Evolutionary conservation across 1,140 invertebrate genomes (phyloP).

Genomic region (Heliconius eleuchia): DNA sequence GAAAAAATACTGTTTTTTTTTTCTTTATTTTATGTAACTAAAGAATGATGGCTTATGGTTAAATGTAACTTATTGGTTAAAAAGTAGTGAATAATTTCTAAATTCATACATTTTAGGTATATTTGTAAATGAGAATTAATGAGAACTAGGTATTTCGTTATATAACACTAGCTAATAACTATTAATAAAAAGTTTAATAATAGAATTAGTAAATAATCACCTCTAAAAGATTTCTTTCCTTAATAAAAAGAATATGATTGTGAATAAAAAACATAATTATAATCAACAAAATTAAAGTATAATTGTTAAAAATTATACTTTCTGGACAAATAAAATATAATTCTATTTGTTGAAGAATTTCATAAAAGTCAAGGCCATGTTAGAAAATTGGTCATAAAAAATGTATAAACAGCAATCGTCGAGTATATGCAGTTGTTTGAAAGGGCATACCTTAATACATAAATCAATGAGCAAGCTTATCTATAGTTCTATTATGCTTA

Average conservation of each 20-base stretch:
- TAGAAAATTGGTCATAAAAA: conserved; percentile 30
- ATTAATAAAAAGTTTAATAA: neutral
- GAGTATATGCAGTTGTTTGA: neutral
- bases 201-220: neutral
- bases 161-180: neutral
- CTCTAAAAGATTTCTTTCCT: neutral
- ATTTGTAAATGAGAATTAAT: neutral
- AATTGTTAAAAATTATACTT: too few species aligned
- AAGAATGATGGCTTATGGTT: too few species aligned
- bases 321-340: neutral
- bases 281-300: too few species aligned
- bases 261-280: neutral
- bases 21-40: too few species aligned
- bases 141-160: neutral
- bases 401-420: conserved; percentile 13
- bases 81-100: neutral
- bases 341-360: neutral
- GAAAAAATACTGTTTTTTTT: too few species aligned
- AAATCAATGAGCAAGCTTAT: neutral
- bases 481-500: neutral
- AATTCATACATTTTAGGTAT: neutral
- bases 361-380: conserved; percentile 27
- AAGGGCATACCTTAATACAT: conserved; percentile 17
- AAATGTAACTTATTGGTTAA: too few species aligned
- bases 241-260: neutral